Conservation (phyloP, 1,140 invertebrate species). For the Megalonaias nervosa region DNA sequence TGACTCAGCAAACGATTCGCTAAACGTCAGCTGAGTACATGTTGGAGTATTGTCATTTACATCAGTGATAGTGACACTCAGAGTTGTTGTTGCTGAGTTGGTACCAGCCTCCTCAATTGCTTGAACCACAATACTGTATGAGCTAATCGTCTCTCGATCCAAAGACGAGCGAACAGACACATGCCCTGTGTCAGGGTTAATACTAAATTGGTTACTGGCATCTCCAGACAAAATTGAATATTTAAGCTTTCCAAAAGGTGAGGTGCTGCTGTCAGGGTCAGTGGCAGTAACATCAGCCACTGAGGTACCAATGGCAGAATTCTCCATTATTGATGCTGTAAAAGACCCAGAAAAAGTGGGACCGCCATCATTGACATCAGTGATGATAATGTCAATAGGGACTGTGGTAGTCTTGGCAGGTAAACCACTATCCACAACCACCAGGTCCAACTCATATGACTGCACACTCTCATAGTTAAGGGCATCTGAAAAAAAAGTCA, state of each 20-base stretch:
- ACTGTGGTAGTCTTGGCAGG: constrained; percentile 30
- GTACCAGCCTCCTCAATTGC: constrained; percentile 45
- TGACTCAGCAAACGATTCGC: constrained; percentile 24
- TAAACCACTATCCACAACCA: constrained; percentile 40
- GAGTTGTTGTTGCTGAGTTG: constrained; percentile 39
- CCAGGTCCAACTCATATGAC: constrained; percentile 41
- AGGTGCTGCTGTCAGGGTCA: constrained; percentile 39
- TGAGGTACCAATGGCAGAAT: constrained; percentile 28
- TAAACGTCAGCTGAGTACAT: constrained; percentile 40
- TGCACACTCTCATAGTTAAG: constrained; percentile 50
- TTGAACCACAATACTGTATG: constrained; percentile 42
- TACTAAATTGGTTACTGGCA: constrained; percentile 41
- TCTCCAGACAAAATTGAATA: constrained; percentile 52
- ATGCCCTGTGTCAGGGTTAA: constrained; percentile 43
- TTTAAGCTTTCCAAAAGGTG: constrained; percentile 33
- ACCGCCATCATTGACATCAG: constrained; percentile 53
- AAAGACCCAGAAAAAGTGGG: constrained; percentile 33
- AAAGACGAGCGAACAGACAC: constrained; percentile 37
- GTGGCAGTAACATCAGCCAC: constrained; percentile 41
- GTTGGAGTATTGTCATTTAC: constrained; percentile 55
- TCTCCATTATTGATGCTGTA: constrained; percentile 36
- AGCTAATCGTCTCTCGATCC: constrained; percentile 43
- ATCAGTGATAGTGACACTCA: constrained; percentile 48
- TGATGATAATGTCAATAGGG: constrained; percentile 42
- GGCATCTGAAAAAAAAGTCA: constrained; percentile 16